Conservation (phyloP, 2,797 vertebrate species). For the Megalops cyprinoides region DNA sequence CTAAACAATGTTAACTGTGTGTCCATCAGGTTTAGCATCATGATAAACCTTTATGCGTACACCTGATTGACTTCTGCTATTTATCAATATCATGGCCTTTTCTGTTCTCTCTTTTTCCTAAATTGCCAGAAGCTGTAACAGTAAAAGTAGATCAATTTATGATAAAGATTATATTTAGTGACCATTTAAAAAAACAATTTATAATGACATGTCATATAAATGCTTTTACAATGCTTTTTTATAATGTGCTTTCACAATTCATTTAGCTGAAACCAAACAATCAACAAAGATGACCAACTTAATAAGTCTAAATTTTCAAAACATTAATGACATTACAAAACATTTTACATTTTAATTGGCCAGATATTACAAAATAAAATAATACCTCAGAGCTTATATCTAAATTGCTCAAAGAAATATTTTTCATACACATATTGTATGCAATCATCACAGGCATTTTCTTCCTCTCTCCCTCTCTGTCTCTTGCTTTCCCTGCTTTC, state of each 20-base stretch:
- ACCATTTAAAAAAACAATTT: too few relatives aligned
- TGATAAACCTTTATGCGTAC: too few relatives aligned
- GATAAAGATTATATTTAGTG: too few relatives aligned
- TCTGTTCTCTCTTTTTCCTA: too few relatives aligned
- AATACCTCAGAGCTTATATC: constrained; percentile 36
- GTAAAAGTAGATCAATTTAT: too few relatives aligned
- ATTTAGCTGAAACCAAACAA: too few relatives aligned
- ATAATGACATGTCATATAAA: neutral
- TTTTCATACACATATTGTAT: constrained; percentile 37
- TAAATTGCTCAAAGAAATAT: constrained; percentile 35
- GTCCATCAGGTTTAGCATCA: neutral
- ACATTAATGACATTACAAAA: neutral
- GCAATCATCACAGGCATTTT: constrained; percentile 31
- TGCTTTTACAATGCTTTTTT: neutral
- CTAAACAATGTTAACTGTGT: too few relatives aligned
- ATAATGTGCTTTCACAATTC: too few relatives aligned
- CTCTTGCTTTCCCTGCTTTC: neutral
- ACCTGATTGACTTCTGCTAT: too few relatives aligned
- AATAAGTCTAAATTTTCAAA: neutral
- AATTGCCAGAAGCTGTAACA: too few relatives aligned
- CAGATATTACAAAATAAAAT: neutral
- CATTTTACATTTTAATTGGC: neutral
- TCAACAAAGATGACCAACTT: too few relatives aligned
- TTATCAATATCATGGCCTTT: too few relatives aligned
- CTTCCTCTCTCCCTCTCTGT: neutral